These are phyloP conservation scores for Ophion obscuratus DNA, from an alignment of 2,888 invertebrate species.

Conservation along the genomic window DNA sequence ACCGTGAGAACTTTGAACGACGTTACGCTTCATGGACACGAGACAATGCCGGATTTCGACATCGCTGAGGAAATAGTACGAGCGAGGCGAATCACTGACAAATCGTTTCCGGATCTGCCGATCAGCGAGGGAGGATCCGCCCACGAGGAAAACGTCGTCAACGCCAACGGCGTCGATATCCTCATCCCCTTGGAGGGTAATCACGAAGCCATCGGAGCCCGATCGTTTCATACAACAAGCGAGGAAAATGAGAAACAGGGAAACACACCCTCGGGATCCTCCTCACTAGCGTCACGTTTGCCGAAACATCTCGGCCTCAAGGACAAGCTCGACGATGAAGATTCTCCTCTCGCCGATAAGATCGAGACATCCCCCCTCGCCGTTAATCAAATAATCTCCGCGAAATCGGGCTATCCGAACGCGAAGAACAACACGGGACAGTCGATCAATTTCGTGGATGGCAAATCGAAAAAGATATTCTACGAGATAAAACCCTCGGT, in stretches of 20 bases:
- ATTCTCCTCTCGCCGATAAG: not conserved
- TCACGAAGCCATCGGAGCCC: slow-evolving; percentile 59
- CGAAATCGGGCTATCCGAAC: slow-evolving; percentile 30
- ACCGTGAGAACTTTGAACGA: slow-evolving; percentile 37
- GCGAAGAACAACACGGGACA: slow-evolving; percentile 71
- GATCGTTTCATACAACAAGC: slow-evolving; percentile 42
- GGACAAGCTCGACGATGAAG: not conserved
- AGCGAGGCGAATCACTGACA: slow-evolving; percentile 51
- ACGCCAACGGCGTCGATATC: slow-evolving; percentile 28
- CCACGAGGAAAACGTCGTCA: not conserved
- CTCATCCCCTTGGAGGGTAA: slow-evolving; percentile 41
- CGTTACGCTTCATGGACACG: slow-evolving; percentile 19
- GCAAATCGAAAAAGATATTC: slow-evolving; percentile 76
- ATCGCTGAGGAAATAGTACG: slow-evolving; percentile 46
- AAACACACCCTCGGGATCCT: not conserved
- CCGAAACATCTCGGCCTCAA: slow-evolving; percentile 13
- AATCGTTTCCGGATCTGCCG: slow-evolving; percentile 39
- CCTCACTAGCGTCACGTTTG: slow-evolving; percentile 33
- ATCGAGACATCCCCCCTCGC: not conserved
- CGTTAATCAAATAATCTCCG: slow-evolving; percentile 47
- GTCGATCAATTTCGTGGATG: slow-evolving; percentile 72
- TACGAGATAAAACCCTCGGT: slow-evolving; percentile 80
- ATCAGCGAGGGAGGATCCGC: slow-evolving; percentile 4
- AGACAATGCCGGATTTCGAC: slow-evolving; percentile 16
- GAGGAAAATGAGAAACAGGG: slow-evolving; percentile 38